Conservation (phyloP, 2,797 vertebrate genomes). For the Danio aesculapii region DNA sequence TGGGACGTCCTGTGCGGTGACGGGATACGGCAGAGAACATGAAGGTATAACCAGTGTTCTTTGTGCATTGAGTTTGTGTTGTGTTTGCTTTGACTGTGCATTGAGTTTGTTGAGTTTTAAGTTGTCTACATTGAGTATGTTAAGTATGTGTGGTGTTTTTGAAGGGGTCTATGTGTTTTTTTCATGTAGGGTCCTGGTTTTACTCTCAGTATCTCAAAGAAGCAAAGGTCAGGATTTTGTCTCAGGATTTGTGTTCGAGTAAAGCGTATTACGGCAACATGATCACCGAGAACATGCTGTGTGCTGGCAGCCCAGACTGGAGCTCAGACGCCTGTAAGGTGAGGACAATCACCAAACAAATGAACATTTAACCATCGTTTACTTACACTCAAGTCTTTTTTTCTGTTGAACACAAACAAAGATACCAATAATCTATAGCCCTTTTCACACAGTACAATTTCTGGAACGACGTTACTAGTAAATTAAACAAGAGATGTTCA, state of each 20-base stretch:
- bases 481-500: no score
- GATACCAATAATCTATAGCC: not conserved
- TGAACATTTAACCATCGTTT: no score
- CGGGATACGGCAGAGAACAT: constrained; percentile 87
- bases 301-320: constrained; percentile 86
- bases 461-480: no score
- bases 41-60: constrained; percentile 73
- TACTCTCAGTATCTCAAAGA: constrained; percentile 83
- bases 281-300: constrained; percentile 90
- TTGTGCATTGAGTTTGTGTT: not conserved
- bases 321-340: constrained; percentile 88
- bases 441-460: no score
- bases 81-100: constrained; percentile 15
- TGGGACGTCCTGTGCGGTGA: constrained; percentile 81
- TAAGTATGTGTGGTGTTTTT: constrained; percentile 18
- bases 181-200: constrained; percentile 71
- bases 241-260: constrained; percentile 76
- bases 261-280: constrained; percentile 77
- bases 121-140: not conserved
- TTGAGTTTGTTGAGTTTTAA: not conserved
- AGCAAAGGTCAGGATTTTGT: constrained; percentile 80
- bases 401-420: no score
- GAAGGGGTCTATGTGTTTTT: no score
- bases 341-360: not conserved
- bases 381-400: no score